phyloP scores from a whole-genome alignment of 2,888 invertebrate species.

The Axea sp. region DNA sequence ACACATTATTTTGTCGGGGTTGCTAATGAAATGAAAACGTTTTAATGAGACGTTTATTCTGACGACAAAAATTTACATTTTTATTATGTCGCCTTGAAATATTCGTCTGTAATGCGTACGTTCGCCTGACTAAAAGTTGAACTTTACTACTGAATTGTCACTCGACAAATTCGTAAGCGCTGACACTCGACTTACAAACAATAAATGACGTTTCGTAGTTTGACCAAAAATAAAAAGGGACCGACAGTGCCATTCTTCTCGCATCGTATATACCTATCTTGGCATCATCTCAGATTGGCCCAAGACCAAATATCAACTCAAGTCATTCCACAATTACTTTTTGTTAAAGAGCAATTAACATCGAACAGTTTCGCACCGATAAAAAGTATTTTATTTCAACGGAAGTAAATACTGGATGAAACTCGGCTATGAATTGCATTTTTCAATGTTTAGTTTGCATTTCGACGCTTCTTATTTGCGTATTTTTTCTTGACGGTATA shows the following conservation, averaged over 20 bases:
- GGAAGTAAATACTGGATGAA: background rate
- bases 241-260: slow-evolving; percentile 1
- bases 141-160: too few relatives aligned
- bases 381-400: background rate
- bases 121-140: too few relatives aligned
- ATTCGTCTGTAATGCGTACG: too few relatives aligned
- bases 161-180: background rate
- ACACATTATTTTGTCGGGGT: too few relatives aligned
- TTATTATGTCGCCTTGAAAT: too few relatives aligned
- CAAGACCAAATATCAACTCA: slow-evolving; percentile 28
- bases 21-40: too few relatives aligned
- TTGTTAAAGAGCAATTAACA: slow-evolving; percentile 23
- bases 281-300: slow-evolving; percentile 28
- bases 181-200: background rate
- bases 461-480: too few relatives aligned
- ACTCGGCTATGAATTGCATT: too few relatives aligned
- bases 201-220: background rate
- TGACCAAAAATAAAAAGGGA: slow-evolving; percentile 13
- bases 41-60: too few relatives aligned
- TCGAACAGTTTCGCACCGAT: background rate
- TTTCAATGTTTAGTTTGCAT: too few relatives aligned
- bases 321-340: slow-evolving; percentile 15
- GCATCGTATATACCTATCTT: slow-evolving; percentile 15
- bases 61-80: too few relatives aligned
- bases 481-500: too few relatives aligned